Conservation (phyloP, 1,140 invertebrate genomes). For the Scaptomyza pallida region DNA sequence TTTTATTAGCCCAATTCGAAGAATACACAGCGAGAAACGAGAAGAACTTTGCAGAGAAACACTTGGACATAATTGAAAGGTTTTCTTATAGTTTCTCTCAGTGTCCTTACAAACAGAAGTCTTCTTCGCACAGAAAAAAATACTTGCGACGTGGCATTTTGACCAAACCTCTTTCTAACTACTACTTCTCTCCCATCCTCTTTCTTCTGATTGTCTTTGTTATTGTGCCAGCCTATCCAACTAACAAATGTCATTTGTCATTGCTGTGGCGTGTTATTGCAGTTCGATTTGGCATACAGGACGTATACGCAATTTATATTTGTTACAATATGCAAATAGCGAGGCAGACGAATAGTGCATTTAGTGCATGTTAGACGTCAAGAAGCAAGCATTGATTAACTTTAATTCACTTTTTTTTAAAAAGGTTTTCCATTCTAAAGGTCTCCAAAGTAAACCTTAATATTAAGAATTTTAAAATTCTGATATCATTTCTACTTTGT, state of each 20-base stretch:
- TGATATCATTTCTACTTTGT: no score
- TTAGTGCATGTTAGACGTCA: background rate
- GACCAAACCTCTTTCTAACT: no score
- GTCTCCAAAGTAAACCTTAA: no score
- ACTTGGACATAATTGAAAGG: no score
- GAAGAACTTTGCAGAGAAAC: no score
- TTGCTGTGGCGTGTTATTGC: conserved; percentile 3
- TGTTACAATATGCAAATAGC: background rate
- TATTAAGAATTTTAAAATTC: no score
- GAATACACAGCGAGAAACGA: background rate
- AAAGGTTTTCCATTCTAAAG: no score
- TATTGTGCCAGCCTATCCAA: background rate
- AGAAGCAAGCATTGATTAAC: no score
- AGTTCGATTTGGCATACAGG: background rate
- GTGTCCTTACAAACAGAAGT: no score
- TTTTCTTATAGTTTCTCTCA: background rate
- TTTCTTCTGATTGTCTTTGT: background rate
- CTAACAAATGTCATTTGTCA: background rate
- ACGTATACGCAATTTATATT: conserved; percentile 3
- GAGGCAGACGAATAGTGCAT: no score
- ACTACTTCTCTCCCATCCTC: background rate
- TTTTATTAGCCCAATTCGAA: background rate
- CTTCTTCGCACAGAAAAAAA: no score
- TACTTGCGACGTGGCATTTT: conserved; percentile 10
- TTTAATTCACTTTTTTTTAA: no score